Evolutionary conservation across 2,888 invertebrate species (phyloP), one percentile per base, ranked within the genome.

Genomic region (Drosophila picticornis): DNA sequence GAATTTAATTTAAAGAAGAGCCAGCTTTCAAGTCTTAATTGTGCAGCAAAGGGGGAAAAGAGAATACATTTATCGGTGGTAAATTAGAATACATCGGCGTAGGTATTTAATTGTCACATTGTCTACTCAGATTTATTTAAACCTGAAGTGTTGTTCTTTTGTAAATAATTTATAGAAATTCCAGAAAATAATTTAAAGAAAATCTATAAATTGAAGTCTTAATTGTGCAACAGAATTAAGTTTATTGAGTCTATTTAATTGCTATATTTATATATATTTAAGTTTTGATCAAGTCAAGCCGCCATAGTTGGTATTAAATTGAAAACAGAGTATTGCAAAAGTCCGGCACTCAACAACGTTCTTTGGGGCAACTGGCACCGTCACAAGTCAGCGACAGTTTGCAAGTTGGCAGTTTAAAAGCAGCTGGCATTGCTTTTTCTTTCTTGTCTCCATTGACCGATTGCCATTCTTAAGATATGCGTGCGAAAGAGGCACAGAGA

Each of bases 361-460:
- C 34, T 22, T 43, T 51, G 31, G 51, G 31, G 63, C 40, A 60
- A 36, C 67, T 52, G 50, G 36, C 56, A 48, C 57, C 57, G 22
- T 25, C 46, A 25, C 46, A 53, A 58, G 58, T 57, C 56, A 57
- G 34, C 38, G 38, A 22, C 46, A 64, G 58, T 60, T 56, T 43
- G 46, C 38, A 31, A n/a, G 38, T 48, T 52, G 31, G 13, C 32
- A 36, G 16, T 40, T 34, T 53, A 16, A 9, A 31, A 36, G 29
- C 38, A n/a, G 70, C 29, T 50, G 59, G 34, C 40, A 16, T 43
- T 56, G 31, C 38, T 38, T 48, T 52, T 56, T 43, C 46, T 63
- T 46, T 50, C 32, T 51, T 53, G 16, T 56, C 46, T 55, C 19
- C 55, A 60, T 60, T 76, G 76, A 68, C 63, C 72, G 77, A 72